phyloP scores from a whole-genome alignment of 2,888 invertebrate genomes.

The Metacarcinus magister region DNA sequence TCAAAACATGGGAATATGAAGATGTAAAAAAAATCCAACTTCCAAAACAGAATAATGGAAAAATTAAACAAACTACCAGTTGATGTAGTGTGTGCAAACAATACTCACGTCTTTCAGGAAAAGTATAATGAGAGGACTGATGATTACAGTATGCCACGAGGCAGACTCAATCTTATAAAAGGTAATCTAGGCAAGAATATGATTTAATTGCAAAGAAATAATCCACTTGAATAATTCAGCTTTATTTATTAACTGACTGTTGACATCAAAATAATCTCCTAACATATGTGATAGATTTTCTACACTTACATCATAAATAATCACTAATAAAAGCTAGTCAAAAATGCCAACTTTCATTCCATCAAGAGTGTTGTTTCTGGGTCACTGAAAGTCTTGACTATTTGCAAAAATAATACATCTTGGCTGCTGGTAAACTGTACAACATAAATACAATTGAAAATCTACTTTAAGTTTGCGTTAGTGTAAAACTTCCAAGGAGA shows the following conservation, averaged over 20 bases:
- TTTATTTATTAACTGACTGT: slow-evolving; percentile 78
- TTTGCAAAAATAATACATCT: slow-evolving; percentile 39
- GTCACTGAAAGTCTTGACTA: slow-evolving; percentile 46
- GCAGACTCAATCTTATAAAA: too few relatives aligned
- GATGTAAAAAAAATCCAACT: too few relatives aligned
- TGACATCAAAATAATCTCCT: slow-evolving; percentile 76
- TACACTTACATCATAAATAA: slow-evolving; percentile 80
- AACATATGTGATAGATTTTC: slow-evolving; percentile 77
- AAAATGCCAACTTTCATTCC: slow-evolving; percentile 78
- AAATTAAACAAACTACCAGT: too few relatives aligned
- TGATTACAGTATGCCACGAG: too few relatives aligned
- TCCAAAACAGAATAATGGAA: too few relatives aligned
- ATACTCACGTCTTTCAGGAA: too few relatives aligned
- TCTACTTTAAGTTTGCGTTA: slow-evolving; percentile 44
- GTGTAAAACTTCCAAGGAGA: neutral
- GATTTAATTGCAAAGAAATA: neutral
- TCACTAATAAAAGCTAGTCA: slow-evolving; percentile 79
- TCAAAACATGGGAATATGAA: too few relatives aligned
- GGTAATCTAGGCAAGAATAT: neutral
- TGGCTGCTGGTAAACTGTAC: slow-evolving; percentile 37
- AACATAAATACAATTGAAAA: slow-evolving; percentile 49
- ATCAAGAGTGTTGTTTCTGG: slow-evolving; percentile 65
- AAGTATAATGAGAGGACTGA: too few relatives aligned
- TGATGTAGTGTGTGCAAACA: too few relatives aligned
- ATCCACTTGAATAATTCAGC: slow-evolving; percentile 17